A percentile compares a stretch with the other conserved stretches of the same genome.
Evolutionary conservation across 2,888 invertebrate species (phyloP).

Genomic region (Euclidia mi): DNA sequence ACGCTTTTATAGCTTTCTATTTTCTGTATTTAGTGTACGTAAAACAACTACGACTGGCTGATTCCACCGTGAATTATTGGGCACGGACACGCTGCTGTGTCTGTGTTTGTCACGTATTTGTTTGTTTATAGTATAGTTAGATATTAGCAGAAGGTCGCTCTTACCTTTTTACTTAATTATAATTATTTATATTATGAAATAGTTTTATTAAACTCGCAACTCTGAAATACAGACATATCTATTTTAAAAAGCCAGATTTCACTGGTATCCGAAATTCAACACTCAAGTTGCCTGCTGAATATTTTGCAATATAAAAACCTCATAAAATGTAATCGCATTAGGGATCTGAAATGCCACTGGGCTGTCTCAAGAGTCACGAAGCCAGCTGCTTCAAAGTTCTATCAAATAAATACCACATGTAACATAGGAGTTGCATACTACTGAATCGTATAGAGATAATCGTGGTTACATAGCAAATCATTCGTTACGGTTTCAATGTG

Average conservation of each 20-base stretch:
- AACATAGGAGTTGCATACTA: conserved; percentile 21
- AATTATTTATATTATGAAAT: no score
- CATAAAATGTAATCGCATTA: neutral
- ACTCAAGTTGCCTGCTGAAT: no score
- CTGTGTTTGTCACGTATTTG: no score
- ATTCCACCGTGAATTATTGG: neutral
- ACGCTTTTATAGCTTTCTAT: conserved; percentile 33
- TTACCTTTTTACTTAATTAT: no score
- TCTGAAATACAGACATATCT: no score
- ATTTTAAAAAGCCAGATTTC: no score
- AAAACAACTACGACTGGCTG: neutral
- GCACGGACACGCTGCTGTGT: no score
- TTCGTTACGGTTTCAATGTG: conserved; percentile 64
- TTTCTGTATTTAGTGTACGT: conserved; percentile 38
- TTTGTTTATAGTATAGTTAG: no score
- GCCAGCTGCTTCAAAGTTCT: neutral
- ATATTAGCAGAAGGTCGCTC: no score
- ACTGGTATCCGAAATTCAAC: no score
- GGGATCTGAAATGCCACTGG: neutral
- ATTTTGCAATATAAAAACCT: no score
- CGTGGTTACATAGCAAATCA: conserved; percentile 56
- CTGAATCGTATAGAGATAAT: conserved; percentile 42
- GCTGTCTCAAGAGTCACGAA: neutral
- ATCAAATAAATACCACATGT: conserved; percentile 32
- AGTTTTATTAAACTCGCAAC: no score